These are phyloP conservation scores for Pterois miles DNA, from an alignment of 2,797 vertebrate genomes.

Conservation along the genomic window DNA sequence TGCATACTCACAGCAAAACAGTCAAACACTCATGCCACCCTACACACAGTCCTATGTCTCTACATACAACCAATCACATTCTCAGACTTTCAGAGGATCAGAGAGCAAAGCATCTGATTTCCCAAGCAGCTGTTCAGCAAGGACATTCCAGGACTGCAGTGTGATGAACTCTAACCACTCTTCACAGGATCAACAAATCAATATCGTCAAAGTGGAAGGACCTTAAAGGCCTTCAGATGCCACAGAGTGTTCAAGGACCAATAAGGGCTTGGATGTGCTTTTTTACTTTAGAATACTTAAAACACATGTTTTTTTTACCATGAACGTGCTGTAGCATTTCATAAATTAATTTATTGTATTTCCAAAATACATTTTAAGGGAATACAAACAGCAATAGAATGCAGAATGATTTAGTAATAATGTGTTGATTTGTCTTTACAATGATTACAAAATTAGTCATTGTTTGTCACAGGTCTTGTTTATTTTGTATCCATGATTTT, in stretches of 20 bases:
- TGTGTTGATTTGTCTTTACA: conserved; percentile 13
- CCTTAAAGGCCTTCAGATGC: conserved; percentile 47
- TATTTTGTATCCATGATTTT: conserved; percentile 42
- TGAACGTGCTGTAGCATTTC: conserved; percentile 44
- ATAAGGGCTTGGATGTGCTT: conserved; percentile 37
- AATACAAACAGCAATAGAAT: conserved; percentile 38
- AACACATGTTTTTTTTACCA: conserved; percentile 34
- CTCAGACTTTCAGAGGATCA: conserved; percentile 68
- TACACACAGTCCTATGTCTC: conserved; percentile 68
- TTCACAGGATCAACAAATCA: conserved; percentile 79
- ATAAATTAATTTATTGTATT: conserved; percentile 35
- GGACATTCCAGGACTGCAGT: conserved; percentile 73
- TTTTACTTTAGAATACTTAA: conserved; percentile 8
- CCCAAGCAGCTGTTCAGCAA: conserved; percentile 60
- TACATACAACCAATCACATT: conserved; percentile 69
- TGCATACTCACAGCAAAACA: conserved; percentile 61
- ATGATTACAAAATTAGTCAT: neutral
- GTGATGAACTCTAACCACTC: conserved; percentile 56
- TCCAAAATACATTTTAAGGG: conserved; percentile 21
- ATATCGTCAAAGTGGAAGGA: conserved; percentile 89
- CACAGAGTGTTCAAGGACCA: conserved; percentile 2
- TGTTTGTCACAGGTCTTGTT: neutral
- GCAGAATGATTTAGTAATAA: neutral
- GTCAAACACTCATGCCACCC: conserved; percentile 64
- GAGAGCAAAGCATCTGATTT: conserved; percentile 71